Evolutionary conservation across 2,888 invertebrate species (phyloP).

Genomic region (Octonoba sinensis): DNA sequence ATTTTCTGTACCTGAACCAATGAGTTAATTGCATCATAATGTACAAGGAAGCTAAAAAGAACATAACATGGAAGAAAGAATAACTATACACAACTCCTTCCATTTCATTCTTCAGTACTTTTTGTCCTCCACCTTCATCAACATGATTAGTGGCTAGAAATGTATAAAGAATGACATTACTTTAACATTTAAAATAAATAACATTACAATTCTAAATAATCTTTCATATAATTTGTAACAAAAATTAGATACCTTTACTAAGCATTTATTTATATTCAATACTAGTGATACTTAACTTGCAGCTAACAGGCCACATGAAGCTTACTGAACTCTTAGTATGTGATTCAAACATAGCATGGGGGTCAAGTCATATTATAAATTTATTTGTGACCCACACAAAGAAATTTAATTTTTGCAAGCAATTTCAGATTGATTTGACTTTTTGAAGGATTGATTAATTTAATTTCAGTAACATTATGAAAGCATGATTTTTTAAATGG

Average conservation of each 20-base stretch:
- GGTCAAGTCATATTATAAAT: too few relatives aligned
- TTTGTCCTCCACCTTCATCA: conserved; percentile 68
- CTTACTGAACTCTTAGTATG: too few relatives aligned
- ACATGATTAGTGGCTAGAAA: conserved; percentile 34
- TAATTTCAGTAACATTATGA: too few relatives aligned
- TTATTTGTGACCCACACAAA: too few relatives aligned
- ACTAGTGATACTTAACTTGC: background rate
- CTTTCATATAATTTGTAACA: too few relatives aligned
- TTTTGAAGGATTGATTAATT: too few relatives aligned
- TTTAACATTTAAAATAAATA: background rate
- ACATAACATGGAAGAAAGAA: conserved; percentile 73
- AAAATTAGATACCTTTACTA: too few relatives aligned
- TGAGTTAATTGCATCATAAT: conserved; percentile 74
- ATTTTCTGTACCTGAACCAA: conserved; percentile 71
- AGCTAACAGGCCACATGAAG: too few relatives aligned
- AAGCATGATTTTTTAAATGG: too few relatives aligned
- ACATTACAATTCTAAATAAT: background rate
- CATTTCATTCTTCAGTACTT: conserved; percentile 71
- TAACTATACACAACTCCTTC: conserved; percentile 72
- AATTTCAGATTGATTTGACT: too few relatives aligned
- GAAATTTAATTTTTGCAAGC: too few relatives aligned
- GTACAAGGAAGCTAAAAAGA: conserved; percentile 72
- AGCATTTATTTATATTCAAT: background rate
- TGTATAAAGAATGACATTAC: background rate
- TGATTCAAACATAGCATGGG: too few relatives aligned